phyloP scores from a whole-genome alignment of 2,113 vertebrate genomes.

The Parotia lawesii region DNA sequence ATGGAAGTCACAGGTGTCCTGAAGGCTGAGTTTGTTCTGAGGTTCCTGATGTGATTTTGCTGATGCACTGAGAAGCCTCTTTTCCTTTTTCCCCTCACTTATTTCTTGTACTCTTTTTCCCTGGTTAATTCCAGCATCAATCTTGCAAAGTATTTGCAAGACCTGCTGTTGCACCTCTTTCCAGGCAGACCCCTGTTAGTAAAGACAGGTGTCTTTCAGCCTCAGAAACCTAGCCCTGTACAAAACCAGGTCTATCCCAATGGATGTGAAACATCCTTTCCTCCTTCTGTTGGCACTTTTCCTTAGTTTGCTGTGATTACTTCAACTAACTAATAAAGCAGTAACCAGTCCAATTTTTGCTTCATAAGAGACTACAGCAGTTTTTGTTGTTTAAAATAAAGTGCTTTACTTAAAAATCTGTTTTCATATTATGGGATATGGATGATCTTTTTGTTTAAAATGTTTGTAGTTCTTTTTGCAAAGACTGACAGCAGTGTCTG shows the following conservation, averaged over 20 bases:
- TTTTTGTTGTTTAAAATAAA: not conserved
- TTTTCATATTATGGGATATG: not conserved
- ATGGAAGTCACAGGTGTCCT: not conserved
- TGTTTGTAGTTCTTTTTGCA: not conserved
- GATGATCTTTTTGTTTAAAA: not conserved
- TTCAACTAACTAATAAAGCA: not conserved
- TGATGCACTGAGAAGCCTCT: not conserved
- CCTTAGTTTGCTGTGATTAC: not conserved
- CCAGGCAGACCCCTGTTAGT: not conserved
- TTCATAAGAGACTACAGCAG: not conserved
- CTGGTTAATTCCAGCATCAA: not conserved
- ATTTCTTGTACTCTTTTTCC: not conserved
- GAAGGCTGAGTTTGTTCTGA: not conserved
- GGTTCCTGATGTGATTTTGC: not conserved
- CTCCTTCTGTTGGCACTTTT: not conserved
- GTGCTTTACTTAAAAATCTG: not conserved
- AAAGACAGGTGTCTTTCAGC: not conserved
- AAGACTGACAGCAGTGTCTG: slow-evolving; percentile 21
- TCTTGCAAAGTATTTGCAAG: not conserved
- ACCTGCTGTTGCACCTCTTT: not conserved
- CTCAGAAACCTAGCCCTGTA: not conserved
- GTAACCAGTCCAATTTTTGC: not conserved
- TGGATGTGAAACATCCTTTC: not conserved
- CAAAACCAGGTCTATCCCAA: not conserved
- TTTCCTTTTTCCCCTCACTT: not conserved